Evolutionary conservation across 2,888 invertebrate genomes (phyloP).

Genomic region (Calliopum simillimum): DNA sequence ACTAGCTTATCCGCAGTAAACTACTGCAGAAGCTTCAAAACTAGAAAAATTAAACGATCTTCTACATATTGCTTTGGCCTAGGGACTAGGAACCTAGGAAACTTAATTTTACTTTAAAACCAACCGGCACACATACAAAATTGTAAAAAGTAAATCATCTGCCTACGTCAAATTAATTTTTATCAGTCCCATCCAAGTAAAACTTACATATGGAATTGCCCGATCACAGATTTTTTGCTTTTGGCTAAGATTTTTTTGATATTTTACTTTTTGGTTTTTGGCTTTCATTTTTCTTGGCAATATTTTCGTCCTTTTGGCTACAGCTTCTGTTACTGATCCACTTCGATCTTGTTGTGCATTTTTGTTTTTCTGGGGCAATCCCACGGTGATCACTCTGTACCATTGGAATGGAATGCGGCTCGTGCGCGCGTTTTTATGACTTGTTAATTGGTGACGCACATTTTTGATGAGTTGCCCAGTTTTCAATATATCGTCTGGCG

Average conservation of each 20-base stretch:
- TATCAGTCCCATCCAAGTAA: too few relatives aligned
- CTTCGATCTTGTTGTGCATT: neutral
- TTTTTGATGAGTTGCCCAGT: slow-evolving; percentile 60
- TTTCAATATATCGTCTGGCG: slow-evolving; percentile 20
- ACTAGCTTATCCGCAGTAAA: too few relatives aligned
- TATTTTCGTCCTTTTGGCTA: slow-evolving; percentile 31
- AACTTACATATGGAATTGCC: too few relatives aligned
- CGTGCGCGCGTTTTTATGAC: slow-evolving; percentile 50
- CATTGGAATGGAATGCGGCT: slow-evolving; percentile 40
- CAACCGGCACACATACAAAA: too few relatives aligned
- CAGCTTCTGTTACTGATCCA: slow-evolving; percentile 12
- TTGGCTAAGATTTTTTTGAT: neutral
- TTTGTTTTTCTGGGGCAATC: neutral
- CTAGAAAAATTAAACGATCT: too few relatives aligned
- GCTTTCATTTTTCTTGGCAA: slow-evolving; percentile 35
- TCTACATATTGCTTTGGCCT: too few relatives aligned
- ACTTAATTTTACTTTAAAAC: too few relatives aligned
- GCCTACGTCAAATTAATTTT: too few relatives aligned
- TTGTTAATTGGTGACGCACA: slow-evolving; percentile 58
- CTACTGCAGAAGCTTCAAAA: too few relatives aligned
- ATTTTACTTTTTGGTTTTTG: neutral
- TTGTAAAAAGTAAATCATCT: too few relatives aligned
- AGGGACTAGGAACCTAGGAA: too few relatives aligned
- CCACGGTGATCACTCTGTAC: slow-evolving; percentile 43
- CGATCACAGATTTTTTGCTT: too few relatives aligned